These are phyloP conservation scores for Tenualosa ilisha DNA, from an alignment of 2,797 vertebrate genomes.

Conservation along the genomic window DNA sequence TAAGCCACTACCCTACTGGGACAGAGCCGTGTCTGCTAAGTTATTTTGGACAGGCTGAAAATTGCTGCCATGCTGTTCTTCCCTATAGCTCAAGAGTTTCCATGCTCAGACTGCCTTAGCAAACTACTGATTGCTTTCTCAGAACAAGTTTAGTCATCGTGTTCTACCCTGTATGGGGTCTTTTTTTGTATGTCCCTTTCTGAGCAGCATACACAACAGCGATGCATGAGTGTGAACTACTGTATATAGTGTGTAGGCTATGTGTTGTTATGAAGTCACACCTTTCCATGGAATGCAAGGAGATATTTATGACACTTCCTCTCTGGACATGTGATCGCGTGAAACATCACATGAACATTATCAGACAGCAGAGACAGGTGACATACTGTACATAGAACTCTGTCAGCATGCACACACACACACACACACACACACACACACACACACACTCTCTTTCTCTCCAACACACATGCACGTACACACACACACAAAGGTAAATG, in stretches of 20 bases:
- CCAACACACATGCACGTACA: background rate
- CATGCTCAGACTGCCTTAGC: background rate
- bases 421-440: background rate
- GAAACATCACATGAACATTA: background rate
- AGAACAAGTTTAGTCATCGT: background rate
- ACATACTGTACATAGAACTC: background rate
- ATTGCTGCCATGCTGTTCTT: background rate
- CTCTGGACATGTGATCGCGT: background rate
- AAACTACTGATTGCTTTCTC: background rate
- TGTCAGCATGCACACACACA: background rate
- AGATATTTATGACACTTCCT: slow-evolving; percentile 19
- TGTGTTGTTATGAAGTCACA: background rate
- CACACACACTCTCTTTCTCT: background rate
- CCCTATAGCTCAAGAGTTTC: background rate
- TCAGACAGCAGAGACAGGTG: background rate
- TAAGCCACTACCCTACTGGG: background rate
- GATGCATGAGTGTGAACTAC: background rate
- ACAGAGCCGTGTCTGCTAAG: background rate
- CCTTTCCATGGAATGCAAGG: background rate
- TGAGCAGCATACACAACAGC: background rate
- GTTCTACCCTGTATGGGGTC: background rate
- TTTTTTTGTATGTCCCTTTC: background rate
- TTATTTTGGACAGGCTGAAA: slow-evolving; percentile 7
- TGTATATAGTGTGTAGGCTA: background rate
- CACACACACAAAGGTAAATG: background rate